Conservation (phyloP, 2,888 invertebrate species). For the Nephrotoma flavescens region DNA sequence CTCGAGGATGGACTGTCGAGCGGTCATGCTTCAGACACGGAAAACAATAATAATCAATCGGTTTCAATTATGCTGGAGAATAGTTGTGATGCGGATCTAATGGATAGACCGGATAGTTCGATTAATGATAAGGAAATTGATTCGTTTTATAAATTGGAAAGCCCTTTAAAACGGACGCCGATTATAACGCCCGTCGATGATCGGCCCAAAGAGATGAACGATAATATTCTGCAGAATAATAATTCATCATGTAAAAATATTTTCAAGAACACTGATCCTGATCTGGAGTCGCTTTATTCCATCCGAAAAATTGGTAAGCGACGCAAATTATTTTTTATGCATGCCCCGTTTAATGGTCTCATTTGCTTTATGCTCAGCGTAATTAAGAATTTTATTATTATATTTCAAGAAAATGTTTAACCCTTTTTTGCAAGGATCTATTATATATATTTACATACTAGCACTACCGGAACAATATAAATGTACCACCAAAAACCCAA, state of each 20-base stretch:
- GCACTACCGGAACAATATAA: neutral
- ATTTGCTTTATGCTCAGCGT: neutral
- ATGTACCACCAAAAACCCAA: neutral
- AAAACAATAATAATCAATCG: constrained; percentile 53
- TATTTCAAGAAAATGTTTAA: neutral
- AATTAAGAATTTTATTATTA: neutral
- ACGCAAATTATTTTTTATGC: neutral
- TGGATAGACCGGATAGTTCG: neutral
- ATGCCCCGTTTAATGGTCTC: neutral
- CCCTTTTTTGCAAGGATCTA: neutral
- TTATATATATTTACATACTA: neutral
- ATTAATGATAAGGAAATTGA: constrained; percentile 9
- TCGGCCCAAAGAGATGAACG: neutral
- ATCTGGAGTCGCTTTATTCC: constrained; percentile 61
- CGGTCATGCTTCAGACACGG: constrained; percentile 84
- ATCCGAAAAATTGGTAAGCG: constrained; percentile 35
- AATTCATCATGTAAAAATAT: constrained; percentile 11
- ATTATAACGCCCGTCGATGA: neutral
- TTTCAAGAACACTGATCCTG: constrained; percentile 35
- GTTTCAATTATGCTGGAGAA: constrained; percentile 30
- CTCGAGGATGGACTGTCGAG: constrained; percentile 89
- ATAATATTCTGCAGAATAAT: neutral
- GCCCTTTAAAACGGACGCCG: constrained; percentile 21
- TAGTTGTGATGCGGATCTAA: neutral
- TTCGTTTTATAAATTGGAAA: constrained; percentile 14